Percentiles rank a stretch among this genome's conserved stretches.
These are phyloP conservation scores for Poeciliopsis presidionis DNA, from an alignment of 2,797 vertebrate species.

Conservation along the genomic window DNA sequence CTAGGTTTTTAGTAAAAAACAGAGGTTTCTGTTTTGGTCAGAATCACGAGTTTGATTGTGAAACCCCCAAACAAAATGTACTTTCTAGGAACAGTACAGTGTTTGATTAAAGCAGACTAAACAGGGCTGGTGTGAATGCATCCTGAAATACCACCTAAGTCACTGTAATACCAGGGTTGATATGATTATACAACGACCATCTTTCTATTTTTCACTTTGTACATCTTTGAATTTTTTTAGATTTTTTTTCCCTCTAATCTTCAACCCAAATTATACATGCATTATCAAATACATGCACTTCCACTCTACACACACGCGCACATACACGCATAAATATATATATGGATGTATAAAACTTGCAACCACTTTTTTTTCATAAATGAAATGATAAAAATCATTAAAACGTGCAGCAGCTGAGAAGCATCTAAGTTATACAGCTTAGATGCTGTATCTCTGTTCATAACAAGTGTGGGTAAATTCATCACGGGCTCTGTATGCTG, in stretches of 20 bases:
- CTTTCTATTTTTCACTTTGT: background rate
- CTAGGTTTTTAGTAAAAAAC: too few species aligned
- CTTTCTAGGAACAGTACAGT: too few species aligned
- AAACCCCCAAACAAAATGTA: too few species aligned
- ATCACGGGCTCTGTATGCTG: conserved; percentile 20
- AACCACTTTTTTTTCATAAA: background rate
- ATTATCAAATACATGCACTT: background rate
- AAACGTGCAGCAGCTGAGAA: background rate
- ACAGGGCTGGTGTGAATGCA: too few species aligned
- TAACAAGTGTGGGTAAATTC: background rate
- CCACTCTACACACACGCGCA: background rate
- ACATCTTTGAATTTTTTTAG: background rate
- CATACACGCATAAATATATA: too few species aligned
- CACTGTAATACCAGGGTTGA: background rate
- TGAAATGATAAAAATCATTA: background rate
- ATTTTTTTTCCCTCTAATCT: background rate
- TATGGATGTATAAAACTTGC: background rate
- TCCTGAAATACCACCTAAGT: background rate
- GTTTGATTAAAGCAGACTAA: too few species aligned
- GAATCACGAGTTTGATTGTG: too few species aligned
- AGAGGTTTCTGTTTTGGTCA: too few species aligned
- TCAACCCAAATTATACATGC: background rate
- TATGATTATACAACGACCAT: background rate
- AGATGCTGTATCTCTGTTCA: background rate
- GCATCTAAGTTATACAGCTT: background rate